Percentiles rank a stretch among this genome's conserved stretches.
phyloP scores from a whole-genome alignment of 2,113 vertebrate genomes.

The Trematomus loennbergii region DNA sequence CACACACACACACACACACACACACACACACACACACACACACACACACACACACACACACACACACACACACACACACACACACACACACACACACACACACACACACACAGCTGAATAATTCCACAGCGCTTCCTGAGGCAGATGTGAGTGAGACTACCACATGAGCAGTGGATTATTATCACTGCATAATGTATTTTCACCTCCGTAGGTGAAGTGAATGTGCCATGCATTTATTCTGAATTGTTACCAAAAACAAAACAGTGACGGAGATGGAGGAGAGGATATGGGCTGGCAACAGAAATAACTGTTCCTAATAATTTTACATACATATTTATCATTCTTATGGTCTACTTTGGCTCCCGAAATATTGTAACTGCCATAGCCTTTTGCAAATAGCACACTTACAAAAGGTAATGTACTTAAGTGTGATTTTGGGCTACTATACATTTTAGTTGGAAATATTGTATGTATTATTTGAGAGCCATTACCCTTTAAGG shows the following conservation, averaged over 20 bases:
- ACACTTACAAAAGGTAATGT: not conserved
- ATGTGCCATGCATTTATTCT: constrained; percentile 37
- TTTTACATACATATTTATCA: not conserved
- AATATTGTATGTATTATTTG: not conserved
- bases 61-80: not conserved
- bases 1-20: not conserved
- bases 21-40: not conserved
- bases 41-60: not conserved
- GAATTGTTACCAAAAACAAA: constrained; percentile 27
- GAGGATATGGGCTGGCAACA: not conserved
- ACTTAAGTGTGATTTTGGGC: not conserved
- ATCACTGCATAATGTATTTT: constrained; percentile 69
- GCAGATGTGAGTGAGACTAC: constrained; percentile 23
- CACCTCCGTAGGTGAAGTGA: constrained; percentile 42
- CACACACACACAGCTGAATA: constrained; percentile 27
- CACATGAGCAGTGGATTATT: constrained; percentile 58
- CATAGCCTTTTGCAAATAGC: not conserved
- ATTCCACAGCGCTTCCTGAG: constrained; percentile 27
- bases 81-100: not conserved
- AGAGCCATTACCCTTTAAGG: not conserved
- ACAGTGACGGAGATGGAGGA: not conserved
- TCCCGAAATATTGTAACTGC: not conserved
- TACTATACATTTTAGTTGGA: not conserved
- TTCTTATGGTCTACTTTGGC: not conserved
- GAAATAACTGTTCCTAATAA: not conserved